These are phyloP conservation scores for Prunella strophiata DNA, from an alignment of 2,797 vertebrate genomes.

Conservation along the genomic window DNA sequence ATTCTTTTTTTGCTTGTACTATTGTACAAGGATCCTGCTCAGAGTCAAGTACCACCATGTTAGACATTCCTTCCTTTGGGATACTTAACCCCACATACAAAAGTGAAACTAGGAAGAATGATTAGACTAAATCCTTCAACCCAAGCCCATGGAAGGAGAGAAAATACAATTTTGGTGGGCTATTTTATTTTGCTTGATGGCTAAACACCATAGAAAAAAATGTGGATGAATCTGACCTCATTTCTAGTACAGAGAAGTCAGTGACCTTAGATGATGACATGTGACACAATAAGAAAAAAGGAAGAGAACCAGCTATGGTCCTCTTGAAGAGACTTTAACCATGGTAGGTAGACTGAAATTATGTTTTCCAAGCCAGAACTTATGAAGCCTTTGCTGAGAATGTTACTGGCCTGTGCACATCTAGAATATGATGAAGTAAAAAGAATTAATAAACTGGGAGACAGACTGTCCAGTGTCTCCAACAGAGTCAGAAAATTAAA, in stretches of 20 bases:
- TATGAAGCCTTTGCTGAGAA: not conserved
- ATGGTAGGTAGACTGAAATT: rapidly evolving
- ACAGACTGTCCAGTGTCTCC: not conserved
- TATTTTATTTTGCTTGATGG: not conserved
- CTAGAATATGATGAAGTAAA: not conserved
- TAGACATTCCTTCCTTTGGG: not conserved
- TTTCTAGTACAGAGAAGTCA: not conserved
- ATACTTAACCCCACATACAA: not conserved
- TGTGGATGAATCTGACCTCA: not conserved
- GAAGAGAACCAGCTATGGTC: not conserved
- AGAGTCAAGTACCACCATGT: not conserved
- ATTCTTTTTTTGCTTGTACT: not conserved
- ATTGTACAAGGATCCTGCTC: not conserved
- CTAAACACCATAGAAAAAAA: not conserved
- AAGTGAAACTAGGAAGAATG: not conserved
- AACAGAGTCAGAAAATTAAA: not conserved
- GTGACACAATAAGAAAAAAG: not conserved
- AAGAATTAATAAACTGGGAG: not conserved
- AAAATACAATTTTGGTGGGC: not conserved
- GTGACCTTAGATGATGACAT: not conserved
- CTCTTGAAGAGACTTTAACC: not conserved
- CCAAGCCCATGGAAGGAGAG: not conserved
- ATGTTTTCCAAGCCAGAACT: not conserved
- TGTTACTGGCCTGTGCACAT: not conserved
- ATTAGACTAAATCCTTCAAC: not conserved